Conservation (phyloP, 2,797 vertebrate genomes). For the Hirundo rustica region DNA sequence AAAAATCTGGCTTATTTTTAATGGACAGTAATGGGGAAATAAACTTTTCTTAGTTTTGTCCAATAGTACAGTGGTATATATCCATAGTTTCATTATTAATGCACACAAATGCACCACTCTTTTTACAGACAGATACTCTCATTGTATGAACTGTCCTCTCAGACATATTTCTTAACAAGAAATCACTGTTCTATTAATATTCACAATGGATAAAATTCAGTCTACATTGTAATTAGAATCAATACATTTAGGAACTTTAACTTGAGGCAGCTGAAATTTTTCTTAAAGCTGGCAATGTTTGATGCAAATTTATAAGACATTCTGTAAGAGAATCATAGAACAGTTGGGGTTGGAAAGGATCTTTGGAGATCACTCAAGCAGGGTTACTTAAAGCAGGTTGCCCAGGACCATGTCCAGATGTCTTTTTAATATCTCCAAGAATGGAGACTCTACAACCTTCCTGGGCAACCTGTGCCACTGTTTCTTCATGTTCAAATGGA, state of each 20-base stretch:
- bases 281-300: not conserved
- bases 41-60: not conserved
- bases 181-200: not conserved
- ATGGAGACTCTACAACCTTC: not conserved
- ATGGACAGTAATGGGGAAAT: not conserved
- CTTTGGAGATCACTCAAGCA: not conserved
- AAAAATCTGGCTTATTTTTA: not conserved
- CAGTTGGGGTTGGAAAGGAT: not conserved
- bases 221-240: conserved; percentile 5
- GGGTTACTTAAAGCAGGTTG: not conserved
- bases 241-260: not conserved
- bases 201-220: not conserved
- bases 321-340: not conserved
- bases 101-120: not conserved
- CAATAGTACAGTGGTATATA: not conserved
- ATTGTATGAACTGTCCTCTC: not conserved
- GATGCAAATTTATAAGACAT: conserved; percentile 11
- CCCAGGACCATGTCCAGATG: not conserved
- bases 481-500: not conserved
- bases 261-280: not conserved
- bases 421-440: not conserved
- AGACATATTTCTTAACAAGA: not conserved
- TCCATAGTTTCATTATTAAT: not conserved
- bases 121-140: not conserved
- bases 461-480: not conserved